A percentile compares a stretch with the other conserved stretches of the same genome.
phyloP scores from a whole-genome alignment of 2,888 invertebrate genomes.

The Ectobius pallidus region DNA sequence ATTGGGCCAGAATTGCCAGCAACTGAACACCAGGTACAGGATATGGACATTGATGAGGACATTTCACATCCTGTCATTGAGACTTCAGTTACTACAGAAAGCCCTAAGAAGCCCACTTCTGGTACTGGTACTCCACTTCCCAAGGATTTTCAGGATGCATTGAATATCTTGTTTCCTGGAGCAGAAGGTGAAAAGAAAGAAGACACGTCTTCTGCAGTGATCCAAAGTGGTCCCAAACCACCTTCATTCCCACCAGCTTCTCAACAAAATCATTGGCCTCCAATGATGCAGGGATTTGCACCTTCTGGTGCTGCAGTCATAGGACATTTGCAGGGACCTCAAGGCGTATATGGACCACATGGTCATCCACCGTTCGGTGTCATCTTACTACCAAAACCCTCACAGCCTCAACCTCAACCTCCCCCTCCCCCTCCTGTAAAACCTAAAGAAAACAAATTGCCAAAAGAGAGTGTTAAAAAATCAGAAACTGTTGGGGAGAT shows the following conservation, averaged over 20 bases:
- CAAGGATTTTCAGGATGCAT: conserved; percentile 69
- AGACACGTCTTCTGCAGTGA: neutral
- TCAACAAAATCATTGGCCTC: neutral
- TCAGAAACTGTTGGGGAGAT: conserved; percentile 49
- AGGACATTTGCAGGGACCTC: neutral
- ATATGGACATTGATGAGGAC: conserved; percentile 50
- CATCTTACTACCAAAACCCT: neutral
- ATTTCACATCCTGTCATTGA: conserved; percentile 50
- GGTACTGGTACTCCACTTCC: conserved; percentile 61
- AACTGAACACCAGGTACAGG: conserved; percentile 41
- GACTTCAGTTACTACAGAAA: conserved; percentile 54
- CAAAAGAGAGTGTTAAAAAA: conserved; percentile 61
- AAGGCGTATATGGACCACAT: neutral
- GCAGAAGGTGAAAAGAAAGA: conserved; percentile 48
- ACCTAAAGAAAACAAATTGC: conserved; percentile 55
- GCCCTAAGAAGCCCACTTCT: conserved; percentile 43
- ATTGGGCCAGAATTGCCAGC: conserved; percentile 20
- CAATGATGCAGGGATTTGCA: neutral
- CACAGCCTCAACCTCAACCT: conserved; percentile 37
- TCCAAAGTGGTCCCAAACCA: conserved; percentile 25
- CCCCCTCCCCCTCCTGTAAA: conserved; percentile 46
- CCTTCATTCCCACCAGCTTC: neutral
- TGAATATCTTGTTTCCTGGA: conserved; percentile 70
- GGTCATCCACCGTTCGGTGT: neutral
- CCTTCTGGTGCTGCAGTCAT: neutral